These are phyloP conservation scores for Drymodes brunneopygia DNA, from an alignment of 2,113 vertebrate genomes.

Conservation along the genomic window DNA sequence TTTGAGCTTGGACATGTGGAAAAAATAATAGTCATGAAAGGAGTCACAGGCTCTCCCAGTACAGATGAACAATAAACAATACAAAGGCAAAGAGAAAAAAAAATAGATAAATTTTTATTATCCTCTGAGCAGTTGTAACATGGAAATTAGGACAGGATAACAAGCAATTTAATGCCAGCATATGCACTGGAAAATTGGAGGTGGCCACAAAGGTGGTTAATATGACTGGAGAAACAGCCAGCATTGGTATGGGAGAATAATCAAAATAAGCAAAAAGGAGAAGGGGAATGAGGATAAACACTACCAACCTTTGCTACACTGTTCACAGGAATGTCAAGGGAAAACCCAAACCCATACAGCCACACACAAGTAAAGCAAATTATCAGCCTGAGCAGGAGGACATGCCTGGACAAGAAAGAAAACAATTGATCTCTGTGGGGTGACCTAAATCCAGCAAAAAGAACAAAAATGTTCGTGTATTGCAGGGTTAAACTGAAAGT, in stretches of 20 bases:
- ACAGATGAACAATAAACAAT: not conserved
- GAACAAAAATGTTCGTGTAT: not conserved
- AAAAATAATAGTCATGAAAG: constrained; percentile 43
- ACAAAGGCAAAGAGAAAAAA: not conserved
- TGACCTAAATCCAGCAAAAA: not conserved
- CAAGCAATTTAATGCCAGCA: not conserved
- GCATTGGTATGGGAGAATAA: not conserved
- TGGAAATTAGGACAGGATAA: not conserved
- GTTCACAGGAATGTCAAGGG: constrained; percentile 5
- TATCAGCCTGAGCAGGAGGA: constrained; percentile 34
- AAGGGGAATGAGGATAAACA: not conserved
- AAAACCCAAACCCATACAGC: constrained; percentile 12
- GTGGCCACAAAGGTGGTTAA: not conserved
- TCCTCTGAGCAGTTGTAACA: not conserved
- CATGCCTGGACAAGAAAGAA: not conserved
- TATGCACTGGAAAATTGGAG: not conserved
- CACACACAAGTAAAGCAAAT: not conserved
- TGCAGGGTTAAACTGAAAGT: not conserved
- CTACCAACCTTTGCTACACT: not conserved
- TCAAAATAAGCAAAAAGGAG: not conserved
- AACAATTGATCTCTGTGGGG: not conserved
- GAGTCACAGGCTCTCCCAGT: not conserved
- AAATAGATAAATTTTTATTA: not conserved
- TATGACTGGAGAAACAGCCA: not conserved
- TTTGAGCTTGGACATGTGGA: constrained; percentile 42